A percentile compares a stretch with the other conserved stretches of the same genome.
phyloP scores from a whole-genome alignment of 2,797 vertebrate species.

The Cichlasoma orientale region DNA sequence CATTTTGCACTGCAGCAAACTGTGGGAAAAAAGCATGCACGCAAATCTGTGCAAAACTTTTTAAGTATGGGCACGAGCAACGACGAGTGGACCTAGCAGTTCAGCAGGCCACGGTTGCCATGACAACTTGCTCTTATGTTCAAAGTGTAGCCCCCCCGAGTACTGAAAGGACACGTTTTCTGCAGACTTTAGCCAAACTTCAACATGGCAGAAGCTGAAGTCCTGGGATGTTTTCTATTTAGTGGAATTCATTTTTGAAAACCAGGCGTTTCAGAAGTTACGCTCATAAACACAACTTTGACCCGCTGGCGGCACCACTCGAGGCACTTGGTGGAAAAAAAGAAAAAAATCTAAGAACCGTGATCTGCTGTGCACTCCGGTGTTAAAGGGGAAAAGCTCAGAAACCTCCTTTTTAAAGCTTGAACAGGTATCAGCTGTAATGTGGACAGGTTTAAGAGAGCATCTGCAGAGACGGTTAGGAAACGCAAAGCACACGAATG shows the following conservation, averaged over 20 bases:
- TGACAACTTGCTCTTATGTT: not conserved
- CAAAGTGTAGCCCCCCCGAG: not conserved
- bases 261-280: not conserved
- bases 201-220: not conserved
- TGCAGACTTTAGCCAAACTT: not conserved
- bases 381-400: not conserved
- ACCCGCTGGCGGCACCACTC: not conserved
- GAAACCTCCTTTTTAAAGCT: not conserved
- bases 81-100: not conserved
- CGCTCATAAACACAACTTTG: not conserved
- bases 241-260: not conserved
- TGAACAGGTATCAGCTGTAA: not conserved
- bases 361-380: too few species aligned
- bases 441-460: not conserved
- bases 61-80: not conserved
- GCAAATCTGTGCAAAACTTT: not conserved
- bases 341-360: too few species aligned
- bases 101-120: not conserved
- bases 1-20: not conserved
- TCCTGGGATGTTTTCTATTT: not conserved
- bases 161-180: not conserved
- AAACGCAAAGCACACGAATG: not conserved
- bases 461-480: not conserved
- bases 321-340: not conserved
- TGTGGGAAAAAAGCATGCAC: not conserved